These are phyloP conservation scores for Arge pagana DNA, from an alignment of 2,888 invertebrate species.

Conservation along the genomic window DNA sequence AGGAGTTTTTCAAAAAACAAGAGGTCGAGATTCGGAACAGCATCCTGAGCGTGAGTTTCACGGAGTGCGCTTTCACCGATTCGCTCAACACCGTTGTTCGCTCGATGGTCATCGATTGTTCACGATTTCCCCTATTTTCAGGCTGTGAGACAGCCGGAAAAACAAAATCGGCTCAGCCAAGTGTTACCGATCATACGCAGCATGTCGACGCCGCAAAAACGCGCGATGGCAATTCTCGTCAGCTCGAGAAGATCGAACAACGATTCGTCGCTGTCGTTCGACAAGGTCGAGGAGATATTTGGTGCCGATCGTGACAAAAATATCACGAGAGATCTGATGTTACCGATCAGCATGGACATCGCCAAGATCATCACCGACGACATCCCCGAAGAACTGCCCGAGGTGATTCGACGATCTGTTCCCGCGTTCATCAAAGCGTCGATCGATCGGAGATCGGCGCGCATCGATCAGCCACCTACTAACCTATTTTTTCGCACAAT, in stretches of 20 bases:
- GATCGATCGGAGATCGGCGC: not conserved
- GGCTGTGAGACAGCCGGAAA: conserved; percentile 65
- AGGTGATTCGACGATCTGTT: too few species aligned
- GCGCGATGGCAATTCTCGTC: conserved; percentile 67
- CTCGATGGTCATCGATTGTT: too few species aligned
- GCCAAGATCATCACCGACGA: conserved; percentile 59
- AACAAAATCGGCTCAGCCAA: conserved; percentile 66
- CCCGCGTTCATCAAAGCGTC: too few species aligned
- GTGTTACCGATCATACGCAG: conserved; percentile 69
- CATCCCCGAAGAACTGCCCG: conserved; percentile 44
- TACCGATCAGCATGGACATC: conserved; percentile 69
- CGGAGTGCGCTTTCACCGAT: too few species aligned
- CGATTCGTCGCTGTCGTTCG: conserved; percentile 26
- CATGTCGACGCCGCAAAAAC: conserved; percentile 67
- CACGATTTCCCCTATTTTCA: conserved; percentile 33
- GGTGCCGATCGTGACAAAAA: conserved; percentile 56
- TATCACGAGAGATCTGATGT: conserved; percentile 62
- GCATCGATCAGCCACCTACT: not conserved
- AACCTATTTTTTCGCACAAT: conserved; percentile 3
- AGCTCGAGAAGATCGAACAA: conserved; percentile 54
- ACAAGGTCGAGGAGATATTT: conserved; percentile 18
- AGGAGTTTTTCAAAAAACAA: conserved; percentile 36
- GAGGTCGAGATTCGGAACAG: conserved; percentile 36
- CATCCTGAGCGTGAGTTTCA: conserved; percentile 35
- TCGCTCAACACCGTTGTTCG: too few species aligned